Evolutionary conservation across 2,113 vertebrate genomes (phyloP).

Genomic region (Phodopus roborovskii): DNA sequence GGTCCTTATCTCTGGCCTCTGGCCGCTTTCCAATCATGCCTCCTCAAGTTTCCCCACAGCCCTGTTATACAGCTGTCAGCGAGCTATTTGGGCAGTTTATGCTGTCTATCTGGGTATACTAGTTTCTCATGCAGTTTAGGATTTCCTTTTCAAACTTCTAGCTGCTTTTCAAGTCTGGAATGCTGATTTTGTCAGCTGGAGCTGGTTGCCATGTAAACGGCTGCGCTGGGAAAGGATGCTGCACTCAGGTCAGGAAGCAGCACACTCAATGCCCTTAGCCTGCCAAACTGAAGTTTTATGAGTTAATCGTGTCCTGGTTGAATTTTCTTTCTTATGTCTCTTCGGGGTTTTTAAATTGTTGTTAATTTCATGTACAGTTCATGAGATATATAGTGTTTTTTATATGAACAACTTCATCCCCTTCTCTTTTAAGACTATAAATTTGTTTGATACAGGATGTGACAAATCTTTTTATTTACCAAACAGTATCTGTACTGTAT

Average conservation of each 20-base stretch:
- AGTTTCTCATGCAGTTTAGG: not conserved
- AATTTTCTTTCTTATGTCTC: too few species aligned
- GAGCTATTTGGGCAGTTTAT: not conserved
- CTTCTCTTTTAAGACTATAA: not conserved
- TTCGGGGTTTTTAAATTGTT: not conserved
- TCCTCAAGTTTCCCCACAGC: not conserved
- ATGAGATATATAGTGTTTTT: not conserved
- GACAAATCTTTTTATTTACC: not conserved
- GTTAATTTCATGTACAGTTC: not conserved
- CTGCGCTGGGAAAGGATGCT: not conserved
- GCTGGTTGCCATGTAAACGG: not conserved
- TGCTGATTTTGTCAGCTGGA: not conserved
- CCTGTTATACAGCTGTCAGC: not conserved
- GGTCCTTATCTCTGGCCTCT: not conserved
- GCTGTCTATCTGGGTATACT: not conserved
- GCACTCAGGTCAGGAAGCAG: not conserved
- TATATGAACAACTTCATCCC: not conserved
- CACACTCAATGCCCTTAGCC: not conserved
- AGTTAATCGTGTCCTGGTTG: not conserved
- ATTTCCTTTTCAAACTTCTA: not conserved
- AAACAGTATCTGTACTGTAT: not conserved
- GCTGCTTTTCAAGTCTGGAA: not conserved
- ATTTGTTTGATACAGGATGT: not conserved
- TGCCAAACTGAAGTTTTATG: not conserved
- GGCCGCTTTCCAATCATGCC: not conserved